Evolutionary conservation across 2,113 vertebrate species (phyloP).

Genomic region (Paramisgurnus dabryanus): DNA sequence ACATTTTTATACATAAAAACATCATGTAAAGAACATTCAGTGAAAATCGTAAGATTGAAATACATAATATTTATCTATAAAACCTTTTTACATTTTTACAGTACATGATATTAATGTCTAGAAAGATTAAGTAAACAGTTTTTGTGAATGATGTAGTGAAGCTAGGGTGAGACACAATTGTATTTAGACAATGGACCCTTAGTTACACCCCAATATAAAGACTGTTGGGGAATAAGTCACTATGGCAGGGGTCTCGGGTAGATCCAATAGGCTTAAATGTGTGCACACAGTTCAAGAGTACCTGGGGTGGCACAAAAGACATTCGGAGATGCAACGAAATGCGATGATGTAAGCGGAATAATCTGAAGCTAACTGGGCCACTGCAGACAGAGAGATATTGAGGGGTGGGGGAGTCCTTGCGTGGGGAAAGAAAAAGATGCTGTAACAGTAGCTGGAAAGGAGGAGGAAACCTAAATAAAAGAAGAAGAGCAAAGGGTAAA

Average conservation of each 20-base stretch:
- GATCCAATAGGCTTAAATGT: slow-evolving; percentile 14
- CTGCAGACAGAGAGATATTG: slow-evolving; percentile 21
- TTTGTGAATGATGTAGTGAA: too few relatives aligned
- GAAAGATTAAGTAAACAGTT: too few relatives aligned
- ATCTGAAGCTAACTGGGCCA: slow-evolving; percentile 45
- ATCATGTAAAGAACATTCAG: too few relatives aligned
- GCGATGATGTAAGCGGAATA: slow-evolving; percentile 41
- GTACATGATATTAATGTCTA: too few relatives aligned
- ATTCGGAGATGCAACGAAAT: slow-evolving; percentile 30
- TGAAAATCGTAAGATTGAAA: too few relatives aligned
- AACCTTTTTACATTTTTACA: too few relatives aligned
- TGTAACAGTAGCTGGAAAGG: slow-evolving; percentile 16
- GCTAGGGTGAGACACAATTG: neutral
- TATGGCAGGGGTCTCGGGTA: slow-evolving; percentile 2
- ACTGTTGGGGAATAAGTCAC: neutral
- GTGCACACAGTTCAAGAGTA: slow-evolving; percentile 21
- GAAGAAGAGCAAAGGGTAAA: neutral
- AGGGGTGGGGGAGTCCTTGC: slow-evolving; percentile 7
- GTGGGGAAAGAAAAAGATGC: neutral
- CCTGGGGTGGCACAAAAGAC: slow-evolving; percentile 27
- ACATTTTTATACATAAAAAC: too few relatives aligned
- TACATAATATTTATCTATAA: too few relatives aligned
- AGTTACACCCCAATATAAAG: too few relatives aligned
- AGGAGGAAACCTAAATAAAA: neutral
- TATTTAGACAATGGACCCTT: neutral